Percentiles rank a stretch among this genome's conserved stretches.
Evolutionary conservation across 2,113 vertebrate genomes (phyloP).

Genomic region (Notechis scutatus): DNA sequence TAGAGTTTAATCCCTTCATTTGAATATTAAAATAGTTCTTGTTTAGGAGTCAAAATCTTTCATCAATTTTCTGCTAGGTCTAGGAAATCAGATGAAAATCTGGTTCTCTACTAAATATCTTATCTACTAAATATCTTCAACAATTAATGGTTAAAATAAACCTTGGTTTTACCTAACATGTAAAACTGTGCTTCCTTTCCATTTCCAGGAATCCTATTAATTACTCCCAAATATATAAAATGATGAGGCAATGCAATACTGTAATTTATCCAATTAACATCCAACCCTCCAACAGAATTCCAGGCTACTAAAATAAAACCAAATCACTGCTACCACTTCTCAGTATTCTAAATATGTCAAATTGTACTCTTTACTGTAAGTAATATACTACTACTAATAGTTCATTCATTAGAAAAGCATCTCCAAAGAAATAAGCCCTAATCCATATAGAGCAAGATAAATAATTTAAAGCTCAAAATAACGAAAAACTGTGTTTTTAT

Average conservation of each 20-base stretch:
- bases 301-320: neutral
- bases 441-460: conserved; percentile 9
- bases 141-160: neutral
- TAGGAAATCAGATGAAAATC: neutral
- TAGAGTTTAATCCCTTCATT: neutral
- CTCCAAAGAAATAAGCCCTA: conserved; percentile 18
- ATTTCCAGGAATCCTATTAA: neutral
- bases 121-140: neutral
- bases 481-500: conserved; percentile 33
- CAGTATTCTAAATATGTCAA: neutral
- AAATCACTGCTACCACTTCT: neutral
- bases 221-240: neutral
- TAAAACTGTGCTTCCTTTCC: neutral
- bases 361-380: neutral
- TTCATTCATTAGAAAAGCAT: neutral
- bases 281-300: neutral
- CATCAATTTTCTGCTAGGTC: neutral
- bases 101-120: neutral
- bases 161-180: neutral
- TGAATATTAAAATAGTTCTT: neutral
- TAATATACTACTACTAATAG: neutral
- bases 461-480: conserved; percentile 18
- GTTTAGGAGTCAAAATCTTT: neutral
- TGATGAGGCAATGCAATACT: neutral
- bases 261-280: neutral